A percentile compares a stretch with the other conserved stretches of the same genome.
Conservation (phyloP, 2,797 vertebrate species). For the Tiaroga cobitis region DNA sequence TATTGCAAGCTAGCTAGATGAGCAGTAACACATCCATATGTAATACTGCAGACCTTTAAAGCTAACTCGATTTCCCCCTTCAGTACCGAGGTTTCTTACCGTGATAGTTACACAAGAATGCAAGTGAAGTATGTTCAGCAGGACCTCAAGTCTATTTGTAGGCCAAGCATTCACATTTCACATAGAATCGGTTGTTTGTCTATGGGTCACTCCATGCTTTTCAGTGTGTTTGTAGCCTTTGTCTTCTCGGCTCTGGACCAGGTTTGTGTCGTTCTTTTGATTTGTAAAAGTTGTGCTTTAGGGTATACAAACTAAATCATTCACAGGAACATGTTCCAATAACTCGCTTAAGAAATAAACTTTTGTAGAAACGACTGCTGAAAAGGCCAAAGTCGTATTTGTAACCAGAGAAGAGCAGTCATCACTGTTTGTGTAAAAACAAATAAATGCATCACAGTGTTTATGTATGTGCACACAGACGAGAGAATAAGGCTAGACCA, state of each 20-base stretch:
- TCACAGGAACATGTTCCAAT: not conserved
- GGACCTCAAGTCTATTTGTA: not conserved
- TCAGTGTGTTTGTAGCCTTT: not conserved
- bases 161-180: not conserved
- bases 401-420: constrained; percentile 16
- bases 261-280: constrained; percentile 26
- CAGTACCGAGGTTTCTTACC: not conserved
- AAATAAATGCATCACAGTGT: constrained; percentile 24
- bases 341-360: constrained; percentile 20
- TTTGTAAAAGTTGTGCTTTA: constrained; percentile 30
- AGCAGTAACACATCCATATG: not conserved
- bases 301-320: constrained; percentile 13
- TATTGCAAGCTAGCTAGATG: not conserved
- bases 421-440: not conserved
- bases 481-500: constrained; percentile 50
- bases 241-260: no score
- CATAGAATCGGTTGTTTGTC: not conserved
- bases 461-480: constrained; percentile 47
- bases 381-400: constrained; percentile 14
- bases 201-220: not conserved
- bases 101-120: not conserved
- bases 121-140: not conserved
- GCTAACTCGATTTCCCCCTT: not conserved
- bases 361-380: constrained; percentile 2
- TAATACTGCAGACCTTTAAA: not conserved